Evolutionary conservation across 2,113 vertebrate species (phyloP).

Genomic region (Serinus canaria): DNA sequence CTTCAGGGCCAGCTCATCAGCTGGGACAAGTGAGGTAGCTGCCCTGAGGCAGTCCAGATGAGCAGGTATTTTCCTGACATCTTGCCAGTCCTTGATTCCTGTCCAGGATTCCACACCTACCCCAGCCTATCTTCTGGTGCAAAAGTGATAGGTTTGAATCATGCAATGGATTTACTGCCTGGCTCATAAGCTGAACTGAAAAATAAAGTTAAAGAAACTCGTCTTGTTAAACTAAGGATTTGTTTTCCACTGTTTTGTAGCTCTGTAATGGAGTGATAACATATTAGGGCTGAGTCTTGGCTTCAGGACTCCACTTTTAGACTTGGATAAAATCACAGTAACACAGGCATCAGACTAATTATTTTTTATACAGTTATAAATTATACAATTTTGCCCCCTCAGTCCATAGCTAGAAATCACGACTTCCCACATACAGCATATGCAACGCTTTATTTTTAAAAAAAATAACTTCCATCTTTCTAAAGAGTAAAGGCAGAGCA

Average conservation of each 20-base stretch:
- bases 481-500: slow-evolving; percentile 17
- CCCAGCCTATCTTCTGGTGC: neutral
- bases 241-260: neutral
- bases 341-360: slow-evolving; percentile 18
- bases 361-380: slow-evolving; percentile 41
- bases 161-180: neutral
- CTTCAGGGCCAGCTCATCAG: neutral
- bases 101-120: slow-evolving; percentile 48
- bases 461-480: slow-evolving; percentile 5
- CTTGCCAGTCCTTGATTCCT: slow-evolving; percentile 40
- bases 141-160: slow-evolving; percentile 20
- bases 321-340: slow-evolving; percentile 32
- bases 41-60: slow-evolving; percentile 10
- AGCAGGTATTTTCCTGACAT: slow-evolving; percentile 10
- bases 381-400: slow-evolving; percentile 26
- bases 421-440: slow-evolving; percentile 59
- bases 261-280: neutral
- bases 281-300: neutral
- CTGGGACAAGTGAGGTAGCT: neutral
- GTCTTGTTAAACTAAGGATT: neutral
- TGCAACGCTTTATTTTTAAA: slow-evolving; percentile 41
- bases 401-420: slow-evolving; percentile 48
- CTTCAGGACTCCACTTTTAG: slow-evolving; percentile 4
- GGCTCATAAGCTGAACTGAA: neutral
- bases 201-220: slow-evolving; percentile 3